These are phyloP conservation scores for Glareola pratincola DNA, from an alignment of 2,113 vertebrate genomes.

Conservation along the genomic window DNA sequence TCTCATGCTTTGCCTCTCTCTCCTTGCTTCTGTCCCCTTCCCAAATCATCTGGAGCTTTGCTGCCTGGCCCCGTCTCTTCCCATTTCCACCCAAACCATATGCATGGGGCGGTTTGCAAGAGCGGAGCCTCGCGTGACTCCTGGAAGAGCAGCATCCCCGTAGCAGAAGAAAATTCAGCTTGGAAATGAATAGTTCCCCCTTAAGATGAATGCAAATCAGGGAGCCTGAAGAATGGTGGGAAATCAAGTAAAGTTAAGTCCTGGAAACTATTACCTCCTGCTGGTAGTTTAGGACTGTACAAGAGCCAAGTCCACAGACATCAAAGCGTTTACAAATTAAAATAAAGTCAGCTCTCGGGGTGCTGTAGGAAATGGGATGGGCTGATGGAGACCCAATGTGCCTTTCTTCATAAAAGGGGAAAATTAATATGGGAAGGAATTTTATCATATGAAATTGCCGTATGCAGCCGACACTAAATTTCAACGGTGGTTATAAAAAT, in stretches of 20 bases:
- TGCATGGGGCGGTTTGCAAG: not conserved
- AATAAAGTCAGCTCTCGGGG: not conserved
- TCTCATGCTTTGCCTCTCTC: not conserved
- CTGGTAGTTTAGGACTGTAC: not conserved
- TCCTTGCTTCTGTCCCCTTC: not conserved
- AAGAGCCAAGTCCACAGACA: constrained; percentile 4
- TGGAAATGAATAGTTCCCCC: not conserved
- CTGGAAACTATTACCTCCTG: not conserved
- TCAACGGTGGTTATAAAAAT: not conserved
- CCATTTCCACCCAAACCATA: not conserved
- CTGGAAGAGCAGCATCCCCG: not conserved
- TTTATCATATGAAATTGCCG: not conserved
- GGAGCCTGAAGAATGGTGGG: not conserved
- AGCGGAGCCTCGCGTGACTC: not conserved
- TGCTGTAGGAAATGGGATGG: not conserved
- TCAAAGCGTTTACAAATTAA: not conserved
- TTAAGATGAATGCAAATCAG: not conserved
- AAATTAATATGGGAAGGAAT: not conserved
- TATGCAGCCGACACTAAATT: not conserved
- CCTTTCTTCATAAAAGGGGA: not conserved
- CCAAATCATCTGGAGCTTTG: not conserved
- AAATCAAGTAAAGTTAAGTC: not conserved
- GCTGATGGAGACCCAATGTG: not conserved
- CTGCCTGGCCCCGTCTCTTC: not conserved
- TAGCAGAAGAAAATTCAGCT: not conserved